These are phyloP conservation scores for Lordiphosa stackelbergi DNA, from an alignment of 1,140 invertebrate species.

Conservation along the genomic window DNA sequence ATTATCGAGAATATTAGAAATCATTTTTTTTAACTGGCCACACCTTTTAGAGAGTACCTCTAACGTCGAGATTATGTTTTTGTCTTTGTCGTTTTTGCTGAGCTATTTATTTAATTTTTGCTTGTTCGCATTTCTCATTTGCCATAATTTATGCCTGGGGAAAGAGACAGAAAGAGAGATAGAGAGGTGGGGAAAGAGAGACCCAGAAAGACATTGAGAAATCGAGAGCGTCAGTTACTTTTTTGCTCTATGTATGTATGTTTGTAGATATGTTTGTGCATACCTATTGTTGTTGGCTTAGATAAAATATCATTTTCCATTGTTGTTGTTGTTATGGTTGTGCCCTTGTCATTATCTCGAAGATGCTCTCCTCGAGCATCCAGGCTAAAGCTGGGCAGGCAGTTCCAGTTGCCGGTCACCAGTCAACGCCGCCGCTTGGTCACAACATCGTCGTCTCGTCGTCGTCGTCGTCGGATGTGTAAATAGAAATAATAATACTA, in stretches of 20 bases:
- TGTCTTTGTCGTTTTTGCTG: slow-evolving; percentile 32
- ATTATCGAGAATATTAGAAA: too few species aligned
- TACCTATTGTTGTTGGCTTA: slow-evolving; percentile 2
- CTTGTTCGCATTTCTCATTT: slow-evolving; percentile 54
- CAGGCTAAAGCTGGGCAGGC: slow-evolving; percentile 43
- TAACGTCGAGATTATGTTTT: slow-evolving; percentile 16
- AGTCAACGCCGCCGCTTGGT: slow-evolving; percentile 29
- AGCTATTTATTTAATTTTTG: slow-evolving; percentile 63
- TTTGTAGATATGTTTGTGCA: slow-evolving; percentile 4
- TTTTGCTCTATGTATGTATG: background rate
- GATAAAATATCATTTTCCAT: slow-evolving; percentile 5
- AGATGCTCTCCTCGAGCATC: slow-evolving; percentile 11
- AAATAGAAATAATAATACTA: background rate
- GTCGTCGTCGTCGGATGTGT: slow-evolving; percentile 22
- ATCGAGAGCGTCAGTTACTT: slow-evolving; percentile 1
- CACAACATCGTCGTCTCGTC: background rate
- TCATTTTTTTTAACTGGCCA: too few species aligned
- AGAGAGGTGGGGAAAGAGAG: background rate
- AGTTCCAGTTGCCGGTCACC: slow-evolving; percentile 35
- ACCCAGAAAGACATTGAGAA: background rate
- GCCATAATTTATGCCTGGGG: slow-evolving; percentile 47
- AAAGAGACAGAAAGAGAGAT: slow-evolving; percentile 2
- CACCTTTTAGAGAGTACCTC: background rate
- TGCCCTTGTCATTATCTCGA: slow-evolving; percentile 5
- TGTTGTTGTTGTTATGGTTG: slow-evolving; percentile 10